Evolutionary conservation across 2,113 vertebrate species (phyloP).

Genomic region (Corydoras sp.): DNA sequence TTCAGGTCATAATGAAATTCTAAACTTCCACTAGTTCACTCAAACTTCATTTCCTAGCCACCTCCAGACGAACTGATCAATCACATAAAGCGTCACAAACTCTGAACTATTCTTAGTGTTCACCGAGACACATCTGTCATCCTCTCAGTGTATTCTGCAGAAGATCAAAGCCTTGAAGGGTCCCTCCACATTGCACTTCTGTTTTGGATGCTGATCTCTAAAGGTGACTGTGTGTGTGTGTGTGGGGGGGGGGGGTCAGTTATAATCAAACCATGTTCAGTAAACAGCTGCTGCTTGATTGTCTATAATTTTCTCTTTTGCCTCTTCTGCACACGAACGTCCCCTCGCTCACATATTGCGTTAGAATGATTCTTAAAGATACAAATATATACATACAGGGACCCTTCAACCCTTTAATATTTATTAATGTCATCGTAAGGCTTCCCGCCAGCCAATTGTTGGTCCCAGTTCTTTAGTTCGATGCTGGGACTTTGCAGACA

Average conservation of each 20-base stretch:
- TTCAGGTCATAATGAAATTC: too few species aligned
- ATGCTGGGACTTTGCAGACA: too few species aligned
- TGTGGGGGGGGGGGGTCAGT: conserved; percentile 23
- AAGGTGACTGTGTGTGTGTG: not conserved
- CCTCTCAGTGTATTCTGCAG: not conserved
- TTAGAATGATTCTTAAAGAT: not conserved
- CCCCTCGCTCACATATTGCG: not conserved
- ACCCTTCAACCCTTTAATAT: too few species aligned
- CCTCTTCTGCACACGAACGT: not conserved
- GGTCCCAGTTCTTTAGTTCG: too few species aligned
- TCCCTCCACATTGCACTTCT: not conserved
- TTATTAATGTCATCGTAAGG: too few species aligned
- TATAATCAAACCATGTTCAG: conserved; percentile 27
- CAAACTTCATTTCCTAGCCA: too few species aligned
- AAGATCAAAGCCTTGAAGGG: not conserved
- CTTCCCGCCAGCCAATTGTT: too few species aligned
- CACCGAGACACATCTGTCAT: too few species aligned
- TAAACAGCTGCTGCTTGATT: conserved; percentile 53
- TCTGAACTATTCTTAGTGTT: too few species aligned
- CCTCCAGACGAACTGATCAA: too few species aligned
- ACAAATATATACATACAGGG: too few species aligned
- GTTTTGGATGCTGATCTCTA: not conserved
- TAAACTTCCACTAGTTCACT: too few species aligned
- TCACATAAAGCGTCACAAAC: not conserved
- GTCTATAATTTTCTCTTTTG: conserved; percentile 43